Evolutionary conservation across 2,797 vertebrate species (phyloP), one percentile per base, ranked within the genome.

Genomic region (Morelia viridis): DNA sequence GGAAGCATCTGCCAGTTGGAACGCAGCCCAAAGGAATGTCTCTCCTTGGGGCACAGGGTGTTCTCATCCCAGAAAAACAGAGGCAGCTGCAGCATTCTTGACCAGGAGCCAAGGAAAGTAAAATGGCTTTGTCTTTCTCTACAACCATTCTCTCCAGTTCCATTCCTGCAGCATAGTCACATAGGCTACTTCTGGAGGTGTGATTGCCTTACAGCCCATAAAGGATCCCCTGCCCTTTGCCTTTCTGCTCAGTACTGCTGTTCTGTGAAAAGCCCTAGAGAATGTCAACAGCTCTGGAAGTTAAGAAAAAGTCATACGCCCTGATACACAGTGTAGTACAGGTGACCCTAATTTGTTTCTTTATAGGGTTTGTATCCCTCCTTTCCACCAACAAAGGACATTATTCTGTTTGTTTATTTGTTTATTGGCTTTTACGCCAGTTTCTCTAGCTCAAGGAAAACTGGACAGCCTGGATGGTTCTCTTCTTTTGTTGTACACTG

Each of bases 1-100:
- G 35, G 60, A 61, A 88, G 68, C 68, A 58, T 60, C 71, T 83
- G 31, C 89, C 50, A 87, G 12, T 64, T 92, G 89, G 89, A 85
- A 87, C 26, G 50, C 17, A 46, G 50, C 71, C 92, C 92, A 65
- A 41, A 71, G 31, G 50, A 57, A 88, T 84, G 89, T 90, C 92
- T 68, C 50, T 83, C 50, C 28, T 83, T 58, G 68, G 57, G 60
- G 85, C 89, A 92, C 92, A 58, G 87, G 1, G 85, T 88, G 92
- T 92, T 88, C 92, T 88, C 85, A 87, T 58, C 92, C 85, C 64
- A 84, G 89, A 88, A 22, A 58, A 87, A 84, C 85, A 90, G 85
- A 80, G 85, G 64, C 92, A 92, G 92, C 92, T 92, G 92, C 92
- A 88, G 68, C 65, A 61, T 92, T 90, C 89, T 65, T 90, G 89